These are phyloP conservation scores for Eclectus roratus DNA, from an alignment of 2,113 vertebrate species.

Conservation along the genomic window DNA sequence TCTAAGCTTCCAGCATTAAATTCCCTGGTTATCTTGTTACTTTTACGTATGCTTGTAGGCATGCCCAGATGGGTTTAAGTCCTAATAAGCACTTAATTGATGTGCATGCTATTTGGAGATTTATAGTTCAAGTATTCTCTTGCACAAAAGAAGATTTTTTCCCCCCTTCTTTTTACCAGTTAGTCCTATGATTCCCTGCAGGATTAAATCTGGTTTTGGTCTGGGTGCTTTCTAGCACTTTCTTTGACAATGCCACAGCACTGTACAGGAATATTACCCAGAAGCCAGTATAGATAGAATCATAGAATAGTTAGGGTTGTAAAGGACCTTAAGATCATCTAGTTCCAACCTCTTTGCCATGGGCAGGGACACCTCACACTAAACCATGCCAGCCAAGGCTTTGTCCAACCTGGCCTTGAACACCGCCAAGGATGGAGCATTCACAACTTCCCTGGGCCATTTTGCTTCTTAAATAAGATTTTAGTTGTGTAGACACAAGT, in stretches of 20 bases:
- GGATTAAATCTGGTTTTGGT: background rate
- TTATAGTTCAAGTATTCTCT: background rate
- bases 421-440: no score
- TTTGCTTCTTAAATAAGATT: background rate
- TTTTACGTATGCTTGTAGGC: background rate
- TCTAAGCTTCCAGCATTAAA: background rate
- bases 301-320: no score
- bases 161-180: background rate
- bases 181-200: background rate
- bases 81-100: background rate
- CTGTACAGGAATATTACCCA: background rate
- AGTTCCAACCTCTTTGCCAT: no score
- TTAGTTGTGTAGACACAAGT: background rate
- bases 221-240: background rate
- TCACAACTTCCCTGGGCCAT: no score
- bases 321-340: no score
- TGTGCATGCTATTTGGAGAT: background rate
- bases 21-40: background rate
- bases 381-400: no score
- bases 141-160: background rate
- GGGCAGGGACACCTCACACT: no score
- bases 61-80: background rate
- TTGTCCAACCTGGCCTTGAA: no score
- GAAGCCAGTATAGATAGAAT: background rate
- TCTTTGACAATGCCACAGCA: background rate